phyloP scores from a whole-genome alignment of 1,140 invertebrate genomes.

The Solenopsis invicta region DNA sequence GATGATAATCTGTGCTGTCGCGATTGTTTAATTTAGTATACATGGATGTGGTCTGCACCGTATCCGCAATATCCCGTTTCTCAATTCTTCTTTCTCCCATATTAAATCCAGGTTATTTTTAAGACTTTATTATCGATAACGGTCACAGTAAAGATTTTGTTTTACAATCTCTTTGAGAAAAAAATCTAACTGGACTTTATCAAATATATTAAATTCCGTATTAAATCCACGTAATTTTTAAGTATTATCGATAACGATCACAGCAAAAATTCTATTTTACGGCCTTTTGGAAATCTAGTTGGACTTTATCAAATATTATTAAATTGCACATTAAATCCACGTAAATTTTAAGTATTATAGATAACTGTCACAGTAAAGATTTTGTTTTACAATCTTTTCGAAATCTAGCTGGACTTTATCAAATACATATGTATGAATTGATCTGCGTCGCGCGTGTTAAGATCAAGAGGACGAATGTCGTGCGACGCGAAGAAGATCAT shows the following conservation, averaged over 20 bases:
- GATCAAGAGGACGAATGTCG: background rate
- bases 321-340: background rate
- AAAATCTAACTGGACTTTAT: background rate
- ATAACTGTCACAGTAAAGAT: constrained; percentile 1
- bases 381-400: background rate
- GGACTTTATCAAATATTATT: too few relatives aligned
- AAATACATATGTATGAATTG: background rate
- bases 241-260: too few relatives aligned
- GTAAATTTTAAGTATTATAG: background rate
- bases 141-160: background rate
- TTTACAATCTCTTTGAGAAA: background rate
- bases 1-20: background rate
- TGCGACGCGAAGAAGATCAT: background rate
- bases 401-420: background rate
- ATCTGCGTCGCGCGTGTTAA: background rate
- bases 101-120: background rate
- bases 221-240: too few relatives aligned
- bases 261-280: too few relatives aligned
- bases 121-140: background rate
- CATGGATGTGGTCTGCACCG: constrained; percentile 36
- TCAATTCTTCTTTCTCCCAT: background rate
- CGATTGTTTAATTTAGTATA: constrained; percentile 38
- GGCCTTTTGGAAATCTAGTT: too few relatives aligned
- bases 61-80: constrained; percentile 14
- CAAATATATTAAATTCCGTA: too few relatives aligned